Evolutionary conservation across 1,140 invertebrate genomes (phyloP).

Genomic region (Plutomurus gul): DNA sequence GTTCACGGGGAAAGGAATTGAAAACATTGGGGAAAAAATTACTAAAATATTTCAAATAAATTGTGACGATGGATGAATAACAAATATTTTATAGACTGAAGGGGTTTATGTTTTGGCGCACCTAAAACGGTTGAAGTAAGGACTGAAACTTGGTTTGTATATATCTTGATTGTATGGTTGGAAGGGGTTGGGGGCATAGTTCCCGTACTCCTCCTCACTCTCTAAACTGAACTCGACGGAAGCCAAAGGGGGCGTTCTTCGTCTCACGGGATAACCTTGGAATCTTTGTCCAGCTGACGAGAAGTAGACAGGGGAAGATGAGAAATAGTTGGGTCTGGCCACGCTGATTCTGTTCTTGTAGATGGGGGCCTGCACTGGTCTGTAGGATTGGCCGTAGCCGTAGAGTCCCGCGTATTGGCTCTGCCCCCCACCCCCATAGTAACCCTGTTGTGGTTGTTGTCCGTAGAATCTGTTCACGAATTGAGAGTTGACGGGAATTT

Average conservation of each 20-base stretch:
- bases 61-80: too few species aligned
- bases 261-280: neutral
- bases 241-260: neutral
- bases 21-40: too few species aligned
- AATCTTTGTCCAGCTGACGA: neutral
- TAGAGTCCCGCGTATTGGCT: neutral
- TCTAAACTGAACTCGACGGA: constrained; percentile 4
- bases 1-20: too few species aligned
- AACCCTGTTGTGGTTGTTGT: neutral
- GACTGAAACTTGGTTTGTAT: constrained; percentile 13
- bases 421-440: neutral
- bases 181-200: neutral
- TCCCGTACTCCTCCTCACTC: neutral
- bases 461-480: neutral
- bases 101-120: neutral
- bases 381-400: neutral
- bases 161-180: neutral
- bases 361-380: neutral
- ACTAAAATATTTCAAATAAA: too few species aligned
- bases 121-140: neutral
- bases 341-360: constrained; percentile 11
- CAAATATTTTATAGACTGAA: too few species aligned
- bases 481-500: neutral
- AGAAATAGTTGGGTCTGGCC: neutral
- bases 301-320: neutral